Conservation (phyloP, 2,797 vertebrate genomes). For the Cuculus canorus region DNA sequence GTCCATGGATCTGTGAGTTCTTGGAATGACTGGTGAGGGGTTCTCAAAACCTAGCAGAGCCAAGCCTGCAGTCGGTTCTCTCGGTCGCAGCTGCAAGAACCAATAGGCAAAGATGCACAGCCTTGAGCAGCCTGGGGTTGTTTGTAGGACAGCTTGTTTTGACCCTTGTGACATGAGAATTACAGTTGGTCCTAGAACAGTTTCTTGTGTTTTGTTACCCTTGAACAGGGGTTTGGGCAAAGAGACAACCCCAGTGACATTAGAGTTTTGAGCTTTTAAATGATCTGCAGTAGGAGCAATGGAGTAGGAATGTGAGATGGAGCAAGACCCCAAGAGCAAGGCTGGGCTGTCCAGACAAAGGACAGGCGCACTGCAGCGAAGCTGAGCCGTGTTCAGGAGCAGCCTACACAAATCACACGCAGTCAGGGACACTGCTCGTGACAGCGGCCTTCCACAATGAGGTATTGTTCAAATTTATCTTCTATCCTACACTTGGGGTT, state of each 20-base stretch:
- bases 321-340: neutral
- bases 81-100: neutral
- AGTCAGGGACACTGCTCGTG: constrained; percentile 7
- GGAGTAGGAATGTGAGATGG: fast-evolving
- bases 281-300: neutral
- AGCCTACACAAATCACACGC: constrained; percentile 32
- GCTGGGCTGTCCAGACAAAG: neutral
- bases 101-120: neutral
- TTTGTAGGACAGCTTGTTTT: neutral
- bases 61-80: neutral
- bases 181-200: neutral
- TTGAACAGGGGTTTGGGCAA: neutral
- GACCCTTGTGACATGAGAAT: neutral
- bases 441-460: constrained; percentile 3
- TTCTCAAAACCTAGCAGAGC: neutral
- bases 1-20: neutral
- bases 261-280: neutral
- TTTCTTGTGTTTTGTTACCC: neutral
- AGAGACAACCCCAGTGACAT: fast-evolving
- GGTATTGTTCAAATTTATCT: constrained; percentile 5
- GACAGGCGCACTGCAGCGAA: neutral
- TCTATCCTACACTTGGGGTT: constrained; percentile 11
- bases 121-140: neutral
- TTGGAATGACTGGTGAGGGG: neutral
- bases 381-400: neutral